phyloP scores from a whole-genome alignment of 2,797 vertebrate species.

The Harpagifer antarcticus region DNA sequence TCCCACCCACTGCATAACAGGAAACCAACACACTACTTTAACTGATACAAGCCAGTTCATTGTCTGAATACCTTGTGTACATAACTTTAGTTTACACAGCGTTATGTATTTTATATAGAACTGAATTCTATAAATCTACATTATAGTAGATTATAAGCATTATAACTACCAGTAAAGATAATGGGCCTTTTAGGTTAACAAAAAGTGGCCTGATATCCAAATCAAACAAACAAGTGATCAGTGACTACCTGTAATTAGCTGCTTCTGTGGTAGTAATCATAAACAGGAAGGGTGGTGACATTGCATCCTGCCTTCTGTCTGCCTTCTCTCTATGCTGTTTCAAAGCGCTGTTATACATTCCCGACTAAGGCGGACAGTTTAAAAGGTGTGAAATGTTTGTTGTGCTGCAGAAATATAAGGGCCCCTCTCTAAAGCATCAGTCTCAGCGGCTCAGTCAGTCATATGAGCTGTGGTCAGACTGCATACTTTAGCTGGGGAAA shows the following conservation, averaged over 20 bases:
- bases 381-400: background rate
- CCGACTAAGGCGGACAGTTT: background rate
- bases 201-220: background rate
- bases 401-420: background rate
- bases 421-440: background rate
- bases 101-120: background rate
- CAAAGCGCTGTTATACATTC: background rate
- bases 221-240: background rate
- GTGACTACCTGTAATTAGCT: background rate
- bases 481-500: constrained; percentile 20
- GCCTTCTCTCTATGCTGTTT: background rate
- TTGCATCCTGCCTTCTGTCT: no score
- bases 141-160: background rate
- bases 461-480: constrained; percentile 23
- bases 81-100: background rate
- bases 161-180: background rate
- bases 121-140: background rate
- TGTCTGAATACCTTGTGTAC: background rate
- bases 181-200: background rate
- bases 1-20: background rate
- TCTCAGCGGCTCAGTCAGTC: constrained; percentile 27
- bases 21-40: background rate
- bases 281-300: background rate
- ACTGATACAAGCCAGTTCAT: background rate
- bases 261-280: background rate